A percentile compares a stretch with the other conserved stretches of the same genome.
These are phyloP conservation scores for Caenorhabditis afra DNA, from an alignment of 2,888 invertebrate species.

Conservation along the genomic window DNA sequence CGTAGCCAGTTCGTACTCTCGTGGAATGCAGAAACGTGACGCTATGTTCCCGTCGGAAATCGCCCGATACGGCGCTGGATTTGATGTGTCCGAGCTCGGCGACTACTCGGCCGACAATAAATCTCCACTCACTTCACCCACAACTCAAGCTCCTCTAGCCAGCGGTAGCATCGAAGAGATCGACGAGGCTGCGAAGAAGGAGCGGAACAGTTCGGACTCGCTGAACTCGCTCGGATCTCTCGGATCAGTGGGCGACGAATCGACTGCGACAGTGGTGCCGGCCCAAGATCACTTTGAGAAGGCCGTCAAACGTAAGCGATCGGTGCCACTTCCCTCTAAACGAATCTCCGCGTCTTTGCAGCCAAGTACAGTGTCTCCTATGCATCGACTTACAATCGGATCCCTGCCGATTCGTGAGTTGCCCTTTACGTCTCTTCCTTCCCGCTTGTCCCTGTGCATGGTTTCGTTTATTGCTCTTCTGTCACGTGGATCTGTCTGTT, in stretches of 20 bases:
- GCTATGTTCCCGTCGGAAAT: constrained; percentile 52
- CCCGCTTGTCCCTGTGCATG: constrained; percentile 25
- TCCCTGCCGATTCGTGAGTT: constrained; percentile 73
- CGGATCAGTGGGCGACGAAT: constrained; percentile 58
- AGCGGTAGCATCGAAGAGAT: constrained; percentile 45
- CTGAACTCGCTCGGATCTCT: constrained; percentile 68
- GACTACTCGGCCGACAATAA: constrained; percentile 26
- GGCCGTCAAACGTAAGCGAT: constrained; percentile 34
- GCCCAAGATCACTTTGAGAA: constrained; percentile 31
- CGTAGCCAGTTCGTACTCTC: constrained; percentile 42
- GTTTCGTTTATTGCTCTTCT: constrained; percentile 31
- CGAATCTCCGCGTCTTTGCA: constrained; percentile 40
- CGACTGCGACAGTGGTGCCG: constrained; percentile 46
- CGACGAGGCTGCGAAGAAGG: constrained; percentile 43
- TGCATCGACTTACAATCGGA: constrained; percentile 73
- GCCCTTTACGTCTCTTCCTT: not conserved
- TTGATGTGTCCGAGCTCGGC: constrained; percentile 32
- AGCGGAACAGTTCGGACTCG: constrained; percentile 70
- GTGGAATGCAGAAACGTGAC: constrained; percentile 45
- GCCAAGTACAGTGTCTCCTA: constrained; percentile 74
- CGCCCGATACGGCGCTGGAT: constrained; percentile 46
- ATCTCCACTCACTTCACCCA: constrained; percentile 48
- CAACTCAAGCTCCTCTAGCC: constrained; percentile 36
- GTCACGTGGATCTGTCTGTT: not conserved
- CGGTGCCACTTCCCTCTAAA: not conserved